These are phyloP conservation scores for Scolopax rusticola DNA, from an alignment of 2,797 vertebrate genomes.

Conservation along the genomic window DNA sequence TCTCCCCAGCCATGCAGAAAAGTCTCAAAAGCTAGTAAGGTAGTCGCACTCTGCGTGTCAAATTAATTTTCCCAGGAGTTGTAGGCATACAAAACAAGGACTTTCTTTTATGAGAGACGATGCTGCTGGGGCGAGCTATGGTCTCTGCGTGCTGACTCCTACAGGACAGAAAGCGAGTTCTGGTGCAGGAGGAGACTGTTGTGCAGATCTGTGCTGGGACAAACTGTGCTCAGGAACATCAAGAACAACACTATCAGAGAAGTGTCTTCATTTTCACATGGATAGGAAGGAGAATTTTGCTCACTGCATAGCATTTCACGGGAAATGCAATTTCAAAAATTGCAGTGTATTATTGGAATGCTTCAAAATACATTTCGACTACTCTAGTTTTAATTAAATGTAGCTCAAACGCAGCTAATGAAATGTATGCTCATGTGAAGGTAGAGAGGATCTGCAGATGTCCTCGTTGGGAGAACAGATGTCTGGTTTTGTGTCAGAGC, in stretches of 20 bases:
- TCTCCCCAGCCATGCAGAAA: neutral
- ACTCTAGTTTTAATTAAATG: neutral
- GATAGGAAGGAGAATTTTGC: neutral
- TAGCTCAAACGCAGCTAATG: slow-evolving; percentile 8
- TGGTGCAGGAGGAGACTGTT: neutral
- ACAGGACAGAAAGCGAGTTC: neutral
- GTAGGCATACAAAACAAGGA: neutral
- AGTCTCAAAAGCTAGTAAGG: neutral
- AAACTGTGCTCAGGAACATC: neutral
- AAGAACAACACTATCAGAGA: neutral
- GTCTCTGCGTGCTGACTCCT: neutral
- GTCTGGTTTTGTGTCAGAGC: slow-evolving; percentile 18
- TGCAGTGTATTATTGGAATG: neutral
- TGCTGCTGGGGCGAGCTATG: neutral
- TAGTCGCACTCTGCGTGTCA: neutral
- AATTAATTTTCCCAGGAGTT: neutral
- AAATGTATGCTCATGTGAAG: slow-evolving; percentile 25
- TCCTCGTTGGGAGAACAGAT: slow-evolving; percentile 2
- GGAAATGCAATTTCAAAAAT: neutral
- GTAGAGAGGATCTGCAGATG: slow-evolving; percentile 22
- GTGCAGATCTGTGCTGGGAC: neutral
- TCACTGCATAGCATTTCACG: neutral
- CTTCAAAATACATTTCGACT: neutral
- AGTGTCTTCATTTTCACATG: neutral
- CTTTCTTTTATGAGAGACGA: neutral